These are phyloP conservation scores for Acanthurus leucopareius DNA, from an alignment of 2,797 vertebrate species.

Conservation along the genomic window DNA sequence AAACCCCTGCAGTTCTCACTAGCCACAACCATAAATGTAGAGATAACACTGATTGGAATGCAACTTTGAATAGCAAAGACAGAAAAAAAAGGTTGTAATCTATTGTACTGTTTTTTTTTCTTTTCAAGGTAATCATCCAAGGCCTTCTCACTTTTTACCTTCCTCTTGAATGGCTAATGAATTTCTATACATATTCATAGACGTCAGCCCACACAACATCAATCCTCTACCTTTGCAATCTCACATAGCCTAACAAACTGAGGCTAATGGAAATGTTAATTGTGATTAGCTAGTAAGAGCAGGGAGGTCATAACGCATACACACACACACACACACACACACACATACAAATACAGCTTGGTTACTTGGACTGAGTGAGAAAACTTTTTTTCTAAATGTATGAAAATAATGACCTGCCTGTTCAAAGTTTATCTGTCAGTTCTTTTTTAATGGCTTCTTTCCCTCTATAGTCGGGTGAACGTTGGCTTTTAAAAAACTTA, in stretches of 20 bases:
- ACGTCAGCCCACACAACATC: conserved; percentile 21
- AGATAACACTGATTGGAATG: neutral
- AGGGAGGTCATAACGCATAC: conserved; percentile 28
- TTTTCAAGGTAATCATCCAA: neutral
- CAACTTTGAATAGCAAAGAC: neutral
- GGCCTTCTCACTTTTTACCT: conserved; percentile 15
- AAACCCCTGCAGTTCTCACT: neutral
- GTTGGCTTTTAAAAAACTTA: neutral
- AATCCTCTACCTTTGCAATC: conserved; percentile 29
- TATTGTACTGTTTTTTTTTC: neutral
- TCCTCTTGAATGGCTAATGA: neutral
- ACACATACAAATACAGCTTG: conserved; percentile 29
- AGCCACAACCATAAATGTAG: neutral
- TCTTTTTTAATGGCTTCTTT: neutral
- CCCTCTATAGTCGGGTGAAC: rapidly evolving
- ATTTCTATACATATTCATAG: conserved; percentile 27
- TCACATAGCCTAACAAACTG: conserved; percentile 38
- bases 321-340: conserved; percentile 4
- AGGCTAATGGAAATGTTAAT: conserved; percentile 67
- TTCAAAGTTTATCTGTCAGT: neutral
- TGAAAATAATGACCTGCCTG: neutral
- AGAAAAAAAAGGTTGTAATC: neutral
- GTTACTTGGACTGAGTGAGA: conserved; percentile 12
- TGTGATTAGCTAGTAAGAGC: conserved; percentile 59
- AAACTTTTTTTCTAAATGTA: conserved; percentile 26